These are phyloP conservation scores for Danio aesculapii DNA, from an alignment of 2,797 vertebrate genomes.

Conservation along the genomic window DNA sequence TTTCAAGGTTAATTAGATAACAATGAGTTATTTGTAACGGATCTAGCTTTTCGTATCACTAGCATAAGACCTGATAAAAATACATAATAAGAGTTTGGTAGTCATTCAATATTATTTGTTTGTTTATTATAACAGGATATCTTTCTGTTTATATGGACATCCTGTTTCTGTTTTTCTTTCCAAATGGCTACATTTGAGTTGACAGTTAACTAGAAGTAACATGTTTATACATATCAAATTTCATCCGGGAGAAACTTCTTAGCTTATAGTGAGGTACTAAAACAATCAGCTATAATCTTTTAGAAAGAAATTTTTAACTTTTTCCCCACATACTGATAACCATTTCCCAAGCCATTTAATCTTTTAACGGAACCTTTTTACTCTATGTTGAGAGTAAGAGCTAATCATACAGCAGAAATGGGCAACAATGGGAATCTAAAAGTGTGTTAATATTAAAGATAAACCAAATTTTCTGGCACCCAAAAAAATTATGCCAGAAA, in stretches of 20 bases:
- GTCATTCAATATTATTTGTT: not conserved
- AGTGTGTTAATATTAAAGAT: no score
- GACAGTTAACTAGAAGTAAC: not conserved
- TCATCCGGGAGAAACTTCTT: not conserved
- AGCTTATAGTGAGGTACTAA: not conserved
- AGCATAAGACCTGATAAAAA: not conserved
- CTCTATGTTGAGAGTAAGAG: no score
- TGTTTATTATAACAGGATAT: not conserved
- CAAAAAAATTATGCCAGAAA: no score
- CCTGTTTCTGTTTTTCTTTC: not conserved
- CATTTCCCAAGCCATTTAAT: not conserved
- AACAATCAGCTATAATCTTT: constrained; percentile 4
- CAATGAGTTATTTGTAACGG: not conserved
- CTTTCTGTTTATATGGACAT: not conserved
- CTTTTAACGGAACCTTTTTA: not conserved
- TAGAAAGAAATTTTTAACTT: not conserved
- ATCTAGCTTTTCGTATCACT: not conserved
- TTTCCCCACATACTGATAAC: not conserved
- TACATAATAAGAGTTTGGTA: not conserved
- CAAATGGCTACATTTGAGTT: not conserved
- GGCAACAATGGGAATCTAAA: no score
- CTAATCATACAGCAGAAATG: no score
- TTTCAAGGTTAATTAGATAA: not conserved
- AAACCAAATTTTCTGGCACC: no score
- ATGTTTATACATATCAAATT: not conserved